Evolutionary conservation across 2,888 invertebrate genomes (phyloP).

Genomic region (Drosophila kanekoi): DNA sequence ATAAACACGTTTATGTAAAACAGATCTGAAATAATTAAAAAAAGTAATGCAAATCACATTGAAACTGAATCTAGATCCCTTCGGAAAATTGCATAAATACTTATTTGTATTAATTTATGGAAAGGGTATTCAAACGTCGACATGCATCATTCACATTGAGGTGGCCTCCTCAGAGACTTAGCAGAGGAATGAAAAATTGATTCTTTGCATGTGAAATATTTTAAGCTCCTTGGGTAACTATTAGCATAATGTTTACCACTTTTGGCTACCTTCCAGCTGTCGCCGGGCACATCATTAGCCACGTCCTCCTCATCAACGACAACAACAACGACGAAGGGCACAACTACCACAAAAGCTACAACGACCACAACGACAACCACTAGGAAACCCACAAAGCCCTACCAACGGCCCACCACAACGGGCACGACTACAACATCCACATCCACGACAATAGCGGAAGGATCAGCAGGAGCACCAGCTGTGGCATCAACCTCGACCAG

Average conservation of each 20-base stretch:
- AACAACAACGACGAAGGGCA: constrained; percentile 67
- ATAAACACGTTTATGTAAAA: background rate
- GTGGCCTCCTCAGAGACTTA: constrained; percentile 60
- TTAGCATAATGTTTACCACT: constrained; percentile 79
- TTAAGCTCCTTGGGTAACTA: constrained; percentile 61
- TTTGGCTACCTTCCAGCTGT: constrained; percentile 75
- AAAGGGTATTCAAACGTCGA: constrained; percentile 31
- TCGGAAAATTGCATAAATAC: no score
- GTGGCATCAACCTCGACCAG: constrained; percentile 59
- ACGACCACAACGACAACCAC: constrained; percentile 65
- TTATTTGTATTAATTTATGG: background rate
- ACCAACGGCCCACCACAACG: constrained; percentile 67
- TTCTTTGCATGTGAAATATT: constrained; percentile 78
- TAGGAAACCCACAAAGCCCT: constrained; percentile 58
- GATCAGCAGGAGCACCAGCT: constrained; percentile 33
- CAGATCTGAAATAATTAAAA: background rate
- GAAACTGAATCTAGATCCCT: no score
- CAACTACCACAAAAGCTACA: constrained; percentile 58
- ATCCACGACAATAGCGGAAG: constrained; percentile 53
- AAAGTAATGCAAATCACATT: background rate
- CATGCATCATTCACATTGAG: background rate
- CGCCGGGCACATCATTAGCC: constrained; percentile 78
- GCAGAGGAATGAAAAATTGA: constrained; percentile 82
- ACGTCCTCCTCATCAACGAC: constrained; percentile 62
- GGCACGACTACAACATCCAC: constrained; percentile 57